Percentiles rank a stretch among this genome's conserved stretches.
phyloP scores from a whole-genome alignment of 1,140 invertebrate genomes.

The Drosophila watanabei region DNA sequence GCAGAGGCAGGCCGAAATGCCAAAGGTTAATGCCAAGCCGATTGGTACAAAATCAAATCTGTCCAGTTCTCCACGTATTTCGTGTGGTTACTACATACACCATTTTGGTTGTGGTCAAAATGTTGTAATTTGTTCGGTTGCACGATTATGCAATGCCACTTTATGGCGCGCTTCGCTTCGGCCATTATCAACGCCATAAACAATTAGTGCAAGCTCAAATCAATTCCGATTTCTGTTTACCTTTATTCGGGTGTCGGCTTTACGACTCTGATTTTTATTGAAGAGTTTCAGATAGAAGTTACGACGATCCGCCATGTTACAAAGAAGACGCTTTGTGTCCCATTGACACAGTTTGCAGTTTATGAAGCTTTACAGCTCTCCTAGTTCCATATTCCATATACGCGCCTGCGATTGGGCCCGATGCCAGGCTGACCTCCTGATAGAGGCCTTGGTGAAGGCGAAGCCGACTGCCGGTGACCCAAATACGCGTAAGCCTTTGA shows the following conservation, averaged over 20 bases:
- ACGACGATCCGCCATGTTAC: conserved; percentile 20
- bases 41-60: conserved; percentile 42
- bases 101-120: conserved; percentile 32
- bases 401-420: conserved; percentile 22
- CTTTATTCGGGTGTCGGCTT: conserved; percentile 30
- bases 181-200: conserved; percentile 69
- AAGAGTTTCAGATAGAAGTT: conserved; percentile 28
- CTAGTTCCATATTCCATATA: conserved; percentile 17
- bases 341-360: conserved; percentile 61
- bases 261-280: conserved; percentile 68
- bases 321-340: conserved; percentile 47
- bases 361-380: conserved; percentile 50
- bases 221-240: conserved; percentile 58
- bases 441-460: conserved; percentile 6
- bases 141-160: conserved; percentile 30
- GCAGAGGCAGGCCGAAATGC: conserved; percentile 49
- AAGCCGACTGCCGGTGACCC: conserved; percentile 30
- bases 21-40: conserved; percentile 73
- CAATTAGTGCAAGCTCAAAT: conserved; percentile 60
- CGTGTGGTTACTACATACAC: conserved; percentile 34
- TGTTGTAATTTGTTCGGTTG: conserved; percentile 25
- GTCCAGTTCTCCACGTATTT: conserved; percentile 28
- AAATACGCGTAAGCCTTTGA: conserved; percentile 37
- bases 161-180: conserved; percentile 27
- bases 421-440: conserved; percentile 38